Evolutionary conservation across 37 sponge, comb jelly and placozoan genomes (phyloP).

Genomic region (Spongia lamella): DNA sequence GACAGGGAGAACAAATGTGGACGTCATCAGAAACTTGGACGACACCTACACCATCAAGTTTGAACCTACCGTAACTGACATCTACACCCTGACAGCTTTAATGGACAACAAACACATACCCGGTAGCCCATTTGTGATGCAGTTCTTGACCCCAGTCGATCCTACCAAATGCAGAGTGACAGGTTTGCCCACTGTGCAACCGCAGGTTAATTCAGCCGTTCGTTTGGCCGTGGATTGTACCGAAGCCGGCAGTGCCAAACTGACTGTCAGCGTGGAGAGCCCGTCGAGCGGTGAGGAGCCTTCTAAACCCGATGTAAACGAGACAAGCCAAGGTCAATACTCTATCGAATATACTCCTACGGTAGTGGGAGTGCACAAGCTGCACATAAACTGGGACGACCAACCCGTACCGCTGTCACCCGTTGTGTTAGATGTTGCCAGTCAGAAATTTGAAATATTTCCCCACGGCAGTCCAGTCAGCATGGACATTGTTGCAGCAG

Average conservation of each 20-base stretch:
- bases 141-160: slow-evolving; percentile 41
- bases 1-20: slow-evolving; percentile 16
- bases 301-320: slow-evolving; percentile 28
- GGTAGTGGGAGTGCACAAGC: slow-evolving; percentile 48
- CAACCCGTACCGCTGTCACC: slow-evolving; percentile 60
- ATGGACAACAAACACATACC: slow-evolving; percentile 21
- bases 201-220: slow-evolving; percentile 23
- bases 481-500: slow-evolving; percentile 34
- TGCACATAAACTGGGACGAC: slow-evolving; percentile 47
- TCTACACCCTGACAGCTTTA: slow-evolving; percentile 38
- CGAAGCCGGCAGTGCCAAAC: slow-evolving; percentile 19
- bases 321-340: slow-evolving; percentile 37
- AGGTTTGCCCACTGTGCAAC: slow-evolving; percentile 36
- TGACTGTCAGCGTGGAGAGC: slow-evolving; percentile 12
- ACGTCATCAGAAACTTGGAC: slow-evolving; percentile 9
- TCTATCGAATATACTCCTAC: slow-evolving; percentile 64
- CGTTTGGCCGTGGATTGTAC: slow-evolving; percentile 6
- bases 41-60: slow-evolving; percentile 33
- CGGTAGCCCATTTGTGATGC: slow-evolving; percentile 64
- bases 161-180: slow-evolving; percentile 54
- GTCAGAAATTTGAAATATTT: slow-evolving; percentile 1
- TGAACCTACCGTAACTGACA: slow-evolving; percentile 33
- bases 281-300: slow-evolving; percentile 17
- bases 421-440: slow-evolving; percentile 52
- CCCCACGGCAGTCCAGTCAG: slow-evolving; percentile 48